Evolutionary conservation across 2,797 vertebrate species (phyloP), one percentile per base, ranked within the genome.

Genomic region (Hafferia zeledoni): DNA sequence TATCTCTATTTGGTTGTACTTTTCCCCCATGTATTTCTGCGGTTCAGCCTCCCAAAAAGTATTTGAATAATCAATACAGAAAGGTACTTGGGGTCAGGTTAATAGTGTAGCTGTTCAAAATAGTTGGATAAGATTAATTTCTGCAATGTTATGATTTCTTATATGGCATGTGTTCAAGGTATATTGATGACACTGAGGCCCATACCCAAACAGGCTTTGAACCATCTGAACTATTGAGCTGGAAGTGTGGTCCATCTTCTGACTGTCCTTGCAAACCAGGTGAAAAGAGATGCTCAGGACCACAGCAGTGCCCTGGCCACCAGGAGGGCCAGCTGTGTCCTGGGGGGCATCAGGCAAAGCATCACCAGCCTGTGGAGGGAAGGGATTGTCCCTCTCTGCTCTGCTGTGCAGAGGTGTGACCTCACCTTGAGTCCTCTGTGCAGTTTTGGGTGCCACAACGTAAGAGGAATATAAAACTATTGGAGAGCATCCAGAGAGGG

Each of bases 101-200:
- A 78, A 17, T 16, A 27, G 7, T 10, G 9, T 17, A 47, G 31
- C 25, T 19, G 10, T 30, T 83, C 53, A 33, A 80, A 65, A 28
- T 6, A n/a, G 20, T 3, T 44, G 23, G 22, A 10, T 24, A 33
- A 70, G 3, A 37, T 68, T 60, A 0, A 11, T 74, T 84, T 65
- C 22, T 69, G 63, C 9, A 25, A 0, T 35, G 44, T 61, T 52
- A 4, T 9, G 3, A 14, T 39, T 67, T 80, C 39, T 61, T 31
- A 6, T 6, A 4, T 17, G 24, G 22, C 22, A 33, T 12, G 7
- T 1, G 0, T 55, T 44, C 41, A 71, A 53, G 10, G 7, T 60
- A 17, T 39, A 10, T 33, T 41, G n/a, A 13, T 49, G 87, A 14
- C 16, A 43, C 8, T 4, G 23, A 71, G 12, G 12, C 16, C 57